phyloP scores from a whole-genome alignment of 53 echinoderm and acorn worm genomes.

The Holothuria scabra region DNA sequence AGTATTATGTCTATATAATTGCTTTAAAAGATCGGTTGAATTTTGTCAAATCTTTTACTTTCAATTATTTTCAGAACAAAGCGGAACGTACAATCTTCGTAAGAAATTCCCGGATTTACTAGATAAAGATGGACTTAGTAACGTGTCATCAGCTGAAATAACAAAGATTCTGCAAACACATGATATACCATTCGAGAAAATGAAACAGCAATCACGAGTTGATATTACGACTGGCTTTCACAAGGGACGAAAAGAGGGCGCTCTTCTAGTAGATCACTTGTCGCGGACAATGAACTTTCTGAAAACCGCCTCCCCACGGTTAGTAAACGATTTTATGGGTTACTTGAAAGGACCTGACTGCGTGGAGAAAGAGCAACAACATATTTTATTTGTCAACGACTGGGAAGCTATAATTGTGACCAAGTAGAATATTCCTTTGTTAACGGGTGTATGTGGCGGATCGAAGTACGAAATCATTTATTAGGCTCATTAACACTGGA shows the following conservation, averaged over 20 bases:
- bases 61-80: background rate
- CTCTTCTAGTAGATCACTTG: constrained; percentile 21
- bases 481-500: too few relatives aligned
- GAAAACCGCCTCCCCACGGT: background rate
- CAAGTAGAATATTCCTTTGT: background rate
- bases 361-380: constrained; percentile 28
- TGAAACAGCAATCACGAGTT: background rate
- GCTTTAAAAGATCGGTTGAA: too few relatives aligned
- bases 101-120: constrained; percentile 28
- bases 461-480: too few relatives aligned
- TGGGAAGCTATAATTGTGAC: constrained; percentile 33
- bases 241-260: constrained; percentile 34
- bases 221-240: constrained; percentile 19
- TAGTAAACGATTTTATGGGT: constrained; percentile 28
- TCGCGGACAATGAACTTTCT: constrained; percentile 18
- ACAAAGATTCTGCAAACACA: constrained; percentile 8
- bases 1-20: too few relatives aligned
- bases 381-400: constrained; percentile 21
- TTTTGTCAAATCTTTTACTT: too few relatives aligned
- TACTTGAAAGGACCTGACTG: constrained; percentile 29
- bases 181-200: constrained; percentile 3
- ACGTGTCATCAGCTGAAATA: constrained; percentile 25
- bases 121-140: background rate
- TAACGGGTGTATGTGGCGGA: too few relatives aligned
- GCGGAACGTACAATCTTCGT: constrained; percentile 15